Conservation (phyloP, 2,888 invertebrate species). For the Beris chalybata region DNA sequence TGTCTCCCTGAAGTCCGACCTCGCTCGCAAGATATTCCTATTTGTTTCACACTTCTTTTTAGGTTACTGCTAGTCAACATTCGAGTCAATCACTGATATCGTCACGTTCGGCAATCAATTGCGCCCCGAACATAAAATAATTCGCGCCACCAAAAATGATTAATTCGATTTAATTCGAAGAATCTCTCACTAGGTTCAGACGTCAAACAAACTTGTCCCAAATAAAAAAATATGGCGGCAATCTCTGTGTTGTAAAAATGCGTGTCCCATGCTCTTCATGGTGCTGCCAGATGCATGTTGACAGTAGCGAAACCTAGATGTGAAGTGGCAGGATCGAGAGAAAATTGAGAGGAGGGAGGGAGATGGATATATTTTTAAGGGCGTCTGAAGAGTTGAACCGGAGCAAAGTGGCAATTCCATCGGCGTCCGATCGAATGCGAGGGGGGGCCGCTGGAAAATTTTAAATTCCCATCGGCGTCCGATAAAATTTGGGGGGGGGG, state of each 20-base stretch:
- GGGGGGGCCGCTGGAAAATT: no score
- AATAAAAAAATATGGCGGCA: slow-evolving; percentile 39
- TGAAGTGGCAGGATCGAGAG: no score
- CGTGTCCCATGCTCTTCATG: not conserved
- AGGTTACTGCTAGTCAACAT: slow-evolving; percentile 13
- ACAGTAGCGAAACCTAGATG: no score
- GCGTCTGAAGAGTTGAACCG: no score
- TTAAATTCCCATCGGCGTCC: no score
- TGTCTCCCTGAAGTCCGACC: slow-evolving; percentile 8
- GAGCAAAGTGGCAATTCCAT: no score
- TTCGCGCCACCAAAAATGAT: slow-evolving; percentile 12
- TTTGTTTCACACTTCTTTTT: slow-evolving; percentile 27
- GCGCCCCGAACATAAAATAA: not conserved
- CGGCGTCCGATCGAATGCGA: no score
- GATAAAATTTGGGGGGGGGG: no score
- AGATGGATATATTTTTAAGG: no score
- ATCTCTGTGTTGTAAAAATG: slow-evolving; percentile 24
- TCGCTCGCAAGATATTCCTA: slow-evolving; percentile 35
- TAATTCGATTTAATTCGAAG: slow-evolving; percentile 22
- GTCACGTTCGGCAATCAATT: not conserved
- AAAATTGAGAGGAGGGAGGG: no score
- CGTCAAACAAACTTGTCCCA: slow-evolving; percentile 36
- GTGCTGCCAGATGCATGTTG: no score
- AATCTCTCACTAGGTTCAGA: slow-evolving; percentile 31
- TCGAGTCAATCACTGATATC: slow-evolving; percentile 2